A percentile compares a stretch with the other conserved stretches of the same genome.
Evolutionary conservation across 1,140 invertebrate species (phyloP).

Genomic region (Solenopsis fugax): DNA sequence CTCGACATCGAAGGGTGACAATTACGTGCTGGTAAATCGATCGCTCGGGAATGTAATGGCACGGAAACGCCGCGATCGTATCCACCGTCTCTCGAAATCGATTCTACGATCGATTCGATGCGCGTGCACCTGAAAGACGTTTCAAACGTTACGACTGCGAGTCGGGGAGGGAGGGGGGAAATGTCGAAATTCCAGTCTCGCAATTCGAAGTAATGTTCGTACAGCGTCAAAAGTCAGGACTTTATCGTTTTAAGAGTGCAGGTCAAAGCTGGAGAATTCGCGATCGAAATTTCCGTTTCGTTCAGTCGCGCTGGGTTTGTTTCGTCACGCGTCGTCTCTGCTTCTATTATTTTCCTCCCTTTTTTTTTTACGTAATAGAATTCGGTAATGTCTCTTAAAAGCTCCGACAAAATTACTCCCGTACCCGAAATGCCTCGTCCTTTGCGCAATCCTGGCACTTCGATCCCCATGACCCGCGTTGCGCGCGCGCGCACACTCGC

Average conservation of each 20-base stretch:
- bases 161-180: background rate
- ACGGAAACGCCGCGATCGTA: background rate
- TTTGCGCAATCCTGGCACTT: conserved; percentile 41
- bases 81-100: background rate
- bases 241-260: background rate
- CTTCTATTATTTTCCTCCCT: background rate
- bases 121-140: background rate
- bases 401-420: conserved; percentile 11
- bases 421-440: conserved; percentile 36
- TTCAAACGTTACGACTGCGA: background rate
- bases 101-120: background rate
- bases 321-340: background rate
- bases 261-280: background rate
- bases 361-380: background rate
- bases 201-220: background rate
- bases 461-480: background rate
- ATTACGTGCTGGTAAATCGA: background rate
- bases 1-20: background rate
- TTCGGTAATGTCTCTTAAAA: conserved; percentile 7
- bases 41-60: background rate
- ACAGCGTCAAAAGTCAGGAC: background rate
- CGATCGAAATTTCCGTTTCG: background rate
- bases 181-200: background rate
- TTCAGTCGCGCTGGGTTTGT: background rate
- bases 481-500: background rate